These are phyloP conservation scores for Sigmodon hispidus DNA, from an alignment of 2,113 vertebrate species.

Conservation along the genomic window DNA sequence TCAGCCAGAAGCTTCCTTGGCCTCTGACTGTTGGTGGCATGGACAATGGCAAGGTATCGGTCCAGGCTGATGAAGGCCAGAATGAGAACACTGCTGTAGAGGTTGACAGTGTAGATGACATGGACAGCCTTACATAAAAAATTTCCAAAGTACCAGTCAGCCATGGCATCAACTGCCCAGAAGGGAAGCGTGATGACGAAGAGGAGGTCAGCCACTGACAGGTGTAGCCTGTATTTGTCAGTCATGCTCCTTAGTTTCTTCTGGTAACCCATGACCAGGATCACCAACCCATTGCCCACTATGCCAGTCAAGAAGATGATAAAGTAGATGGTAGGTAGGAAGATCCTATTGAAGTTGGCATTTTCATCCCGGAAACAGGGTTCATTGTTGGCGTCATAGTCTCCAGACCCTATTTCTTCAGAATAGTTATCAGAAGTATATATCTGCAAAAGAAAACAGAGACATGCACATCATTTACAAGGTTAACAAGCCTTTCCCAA, in stretches of 20 bases:
- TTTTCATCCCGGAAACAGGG: slow-evolving; percentile 87
- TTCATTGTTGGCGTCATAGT: slow-evolving; percentile 85
- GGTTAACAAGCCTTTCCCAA: not conserved
- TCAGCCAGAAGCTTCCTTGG: slow-evolving; percentile 93
- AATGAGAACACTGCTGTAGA: slow-evolving; percentile 98
- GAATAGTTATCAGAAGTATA: slow-evolving; percentile 86
- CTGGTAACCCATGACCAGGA: slow-evolving; percentile 98
- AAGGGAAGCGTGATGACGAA: slow-evolving; percentile 97
- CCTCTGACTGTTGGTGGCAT: slow-evolving; percentile 94
- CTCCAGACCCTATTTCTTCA: slow-evolving; percentile 84
- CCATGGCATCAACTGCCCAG: slow-evolving; percentile 95
- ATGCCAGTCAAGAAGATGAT: slow-evolving; percentile 95
- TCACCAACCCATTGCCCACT: slow-evolving; percentile 95
- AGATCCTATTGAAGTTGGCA: slow-evolving; percentile 91
- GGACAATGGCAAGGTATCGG: slow-evolving; percentile 95
- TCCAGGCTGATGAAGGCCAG: slow-evolving; percentile 98
- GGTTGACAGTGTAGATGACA: slow-evolving; percentile 97
- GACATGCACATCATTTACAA: slow-evolving; percentile 41
- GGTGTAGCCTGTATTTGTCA: slow-evolving; percentile 97
- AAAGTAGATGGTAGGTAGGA: slow-evolving; percentile 94
- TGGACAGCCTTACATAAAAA: slow-evolving; percentile 94
- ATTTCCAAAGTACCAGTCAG: slow-evolving; percentile 93
- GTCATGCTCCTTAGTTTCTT: slow-evolving; percentile 96
- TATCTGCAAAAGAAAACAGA: slow-evolving; percentile 81
- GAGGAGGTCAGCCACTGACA: slow-evolving; percentile 96